A percentile compares a stretch with the other conserved stretches of the same genome.
phyloP scores from a whole-genome alignment of 2,797 vertebrate genomes.

The Lutjanus argentimaculatus region DNA sequence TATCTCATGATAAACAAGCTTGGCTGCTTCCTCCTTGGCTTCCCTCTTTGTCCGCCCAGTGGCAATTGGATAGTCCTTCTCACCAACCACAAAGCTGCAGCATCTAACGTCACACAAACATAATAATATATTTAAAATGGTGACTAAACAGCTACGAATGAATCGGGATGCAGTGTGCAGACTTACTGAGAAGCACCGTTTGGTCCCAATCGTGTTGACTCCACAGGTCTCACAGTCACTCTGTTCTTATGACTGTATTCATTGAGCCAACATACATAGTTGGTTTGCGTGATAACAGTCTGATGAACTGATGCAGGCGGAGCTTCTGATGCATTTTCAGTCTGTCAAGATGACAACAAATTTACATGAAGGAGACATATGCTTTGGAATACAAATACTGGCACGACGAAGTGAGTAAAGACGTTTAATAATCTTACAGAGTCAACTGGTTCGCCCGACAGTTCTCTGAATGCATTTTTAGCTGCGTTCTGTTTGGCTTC shows the following conservation, averaged over 20 bases:
- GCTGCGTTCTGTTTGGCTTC: constrained; percentile 85
- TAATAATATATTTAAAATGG: background rate
- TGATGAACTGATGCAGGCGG: constrained; percentile 23
- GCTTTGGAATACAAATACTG: background rate
- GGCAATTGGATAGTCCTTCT: constrained; percentile 55
- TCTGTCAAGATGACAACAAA: constrained; percentile 55
- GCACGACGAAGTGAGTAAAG: background rate
- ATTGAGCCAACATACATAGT: constrained; percentile 83
- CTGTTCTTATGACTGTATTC: constrained; percentile 71
- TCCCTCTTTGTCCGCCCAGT: constrained; percentile 67
- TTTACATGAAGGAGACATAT: background rate
- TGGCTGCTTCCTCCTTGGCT: constrained; percentile 81
- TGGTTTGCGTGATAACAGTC: constrained; percentile 36
- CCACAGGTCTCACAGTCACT: background rate
- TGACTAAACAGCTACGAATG: background rate
- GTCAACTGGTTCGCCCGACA: constrained; percentile 34
- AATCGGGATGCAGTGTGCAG: background rate
- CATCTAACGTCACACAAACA: constrained; percentile 37
- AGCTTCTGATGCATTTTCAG: background rate
- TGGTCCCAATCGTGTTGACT: constrained; percentile 36
- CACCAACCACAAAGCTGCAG: constrained; percentile 72
- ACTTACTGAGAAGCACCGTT: constrained; percentile 65
- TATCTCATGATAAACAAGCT: constrained; percentile 64
- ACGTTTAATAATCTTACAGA: constrained; percentile 50
- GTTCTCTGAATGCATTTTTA: constrained; percentile 62